Evolutionary conservation across 2,113 vertebrate genomes (phyloP), one percentile per base, ranked within the genome.

Genomic region (Lutjanus erythropterus): DNA sequence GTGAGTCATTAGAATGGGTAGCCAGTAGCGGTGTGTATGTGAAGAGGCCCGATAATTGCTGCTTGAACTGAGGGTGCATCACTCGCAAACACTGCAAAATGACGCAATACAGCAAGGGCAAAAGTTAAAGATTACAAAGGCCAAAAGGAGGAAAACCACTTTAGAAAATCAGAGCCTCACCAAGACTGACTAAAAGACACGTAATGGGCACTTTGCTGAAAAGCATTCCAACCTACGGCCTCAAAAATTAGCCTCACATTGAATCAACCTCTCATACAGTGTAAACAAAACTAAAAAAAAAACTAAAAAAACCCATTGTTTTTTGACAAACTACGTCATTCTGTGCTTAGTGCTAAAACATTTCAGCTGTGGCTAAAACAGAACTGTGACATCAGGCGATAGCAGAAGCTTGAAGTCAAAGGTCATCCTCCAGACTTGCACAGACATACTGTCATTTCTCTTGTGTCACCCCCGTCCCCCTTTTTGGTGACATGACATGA

Each of bases 1-100:
- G 53, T 62, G 41, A 50, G 25, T 71, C 52, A 71, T 87, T 52
- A 67, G 33, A 35, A 25, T 80, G 27, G 61, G 77, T 29, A 67
- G 39, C 18, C 68, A 68, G 35, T 33, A 53, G 31, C 9, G 9
- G 39, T 35, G 47, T 46, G 37, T 71, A 7, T 68, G 44, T 58
- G 55, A 42, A 53, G 46, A 81, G 46, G 52, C 21, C 19, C 41
- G 21, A 73, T 61, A 70, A 76, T 58, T 76, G 70, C 67, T 70
- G 42, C 50, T 69, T 19, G 7, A 72, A 61, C 35, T 18, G 19
- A 35, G 64, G 44, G 21, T 52, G 42, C 52, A 58, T 70, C 9
- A 55, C 18, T 25, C 10, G 7, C 39, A 76, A 65, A 85, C 47
- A 33, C 61, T 55, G 66, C 60, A 76, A 59, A 46, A 44, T 56